Conservation (phyloP, 2,113 vertebrate species). For the Triplophysa dalaica region DNA sequence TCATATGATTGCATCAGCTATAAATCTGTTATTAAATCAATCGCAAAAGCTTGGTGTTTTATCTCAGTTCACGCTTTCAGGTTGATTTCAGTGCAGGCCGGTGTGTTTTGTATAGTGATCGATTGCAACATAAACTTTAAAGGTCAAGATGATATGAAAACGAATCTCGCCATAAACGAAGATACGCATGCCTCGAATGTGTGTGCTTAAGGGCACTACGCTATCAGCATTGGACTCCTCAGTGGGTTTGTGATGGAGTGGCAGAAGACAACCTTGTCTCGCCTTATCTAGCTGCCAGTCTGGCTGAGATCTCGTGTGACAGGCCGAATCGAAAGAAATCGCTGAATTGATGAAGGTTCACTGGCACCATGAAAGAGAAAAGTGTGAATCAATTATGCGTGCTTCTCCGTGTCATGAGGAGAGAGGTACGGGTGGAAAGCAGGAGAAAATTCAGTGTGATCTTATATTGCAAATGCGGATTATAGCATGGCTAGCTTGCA, state of each 20-base stretch:
- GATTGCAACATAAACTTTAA: background rate
- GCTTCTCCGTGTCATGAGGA: conserved; percentile 42
- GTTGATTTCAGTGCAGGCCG: background rate
- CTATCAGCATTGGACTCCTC: conserved; percentile 44
- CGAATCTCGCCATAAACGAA: background rate
- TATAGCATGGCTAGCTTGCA: conserved; percentile 36
- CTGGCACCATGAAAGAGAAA: conserved; percentile 59
- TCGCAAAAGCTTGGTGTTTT: background rate
- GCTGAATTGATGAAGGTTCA: conserved; percentile 63
- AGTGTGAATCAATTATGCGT: conserved; percentile 64
- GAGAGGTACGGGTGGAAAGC: conserved; percentile 33
- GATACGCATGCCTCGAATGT: background rate
- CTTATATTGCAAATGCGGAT: conserved; percentile 64
- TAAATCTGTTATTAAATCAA: background rate
- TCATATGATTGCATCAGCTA: conserved; percentile 17
- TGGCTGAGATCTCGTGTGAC: conserved; percentile 66
- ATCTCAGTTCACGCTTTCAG: conserved; percentile 12
- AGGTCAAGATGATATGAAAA: conserved; percentile 9
- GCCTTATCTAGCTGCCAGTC: conserved; percentile 69
- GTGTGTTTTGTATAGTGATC: no score
- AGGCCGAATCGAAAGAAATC: conserved; percentile 66
- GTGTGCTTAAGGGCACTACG: background rate
- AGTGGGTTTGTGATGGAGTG: conserved; percentile 67
- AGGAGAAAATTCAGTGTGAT: conserved; percentile 41
- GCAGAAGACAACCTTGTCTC: conserved; percentile 67